phyloP scores from a whole-genome alignment of 2,888 invertebrate genomes.

The Caprella mutica region DNA sequence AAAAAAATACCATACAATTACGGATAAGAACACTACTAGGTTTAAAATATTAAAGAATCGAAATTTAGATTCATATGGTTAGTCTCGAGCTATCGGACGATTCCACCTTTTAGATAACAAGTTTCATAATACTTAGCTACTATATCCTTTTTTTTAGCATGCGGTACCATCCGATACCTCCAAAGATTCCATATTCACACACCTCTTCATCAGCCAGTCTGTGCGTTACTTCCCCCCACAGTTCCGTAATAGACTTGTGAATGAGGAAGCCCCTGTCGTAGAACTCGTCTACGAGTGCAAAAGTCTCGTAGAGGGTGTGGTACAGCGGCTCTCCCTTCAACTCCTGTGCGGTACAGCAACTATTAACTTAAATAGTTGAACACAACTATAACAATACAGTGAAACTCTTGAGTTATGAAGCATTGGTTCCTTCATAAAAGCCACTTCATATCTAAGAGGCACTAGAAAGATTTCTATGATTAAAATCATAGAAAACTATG shows the following conservation, averaged over 20 bases:
- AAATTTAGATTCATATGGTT: no score
- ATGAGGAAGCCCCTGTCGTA: conserved; percentile 39
- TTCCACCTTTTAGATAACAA: no score
- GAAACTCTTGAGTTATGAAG: no score
- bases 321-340: conserved; percentile 38
- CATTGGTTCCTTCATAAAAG: no score
- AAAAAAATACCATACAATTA: no score
- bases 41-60: no score
- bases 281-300: conserved; percentile 38
- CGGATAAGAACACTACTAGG: not conserved
- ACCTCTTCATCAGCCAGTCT: conserved; percentile 16
- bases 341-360: conserved; percentile 28
- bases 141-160: no score
- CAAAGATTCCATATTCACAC: no score
- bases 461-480: not conserved
- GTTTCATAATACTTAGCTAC: no score
- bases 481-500: not conserved
- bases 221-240: conserved; percentile 40
- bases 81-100: no score
- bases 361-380: not conserved
- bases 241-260: conserved; percentile 35
- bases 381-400: not conserved
- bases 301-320: conserved; percentile 41
- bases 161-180: no score
- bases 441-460: no score